A percentile compares a stretch with the other conserved stretches of the same genome.
Evolutionary conservation across 2,113 vertebrate species (phyloP).

Genomic region (Cairina moschata): DNA sequence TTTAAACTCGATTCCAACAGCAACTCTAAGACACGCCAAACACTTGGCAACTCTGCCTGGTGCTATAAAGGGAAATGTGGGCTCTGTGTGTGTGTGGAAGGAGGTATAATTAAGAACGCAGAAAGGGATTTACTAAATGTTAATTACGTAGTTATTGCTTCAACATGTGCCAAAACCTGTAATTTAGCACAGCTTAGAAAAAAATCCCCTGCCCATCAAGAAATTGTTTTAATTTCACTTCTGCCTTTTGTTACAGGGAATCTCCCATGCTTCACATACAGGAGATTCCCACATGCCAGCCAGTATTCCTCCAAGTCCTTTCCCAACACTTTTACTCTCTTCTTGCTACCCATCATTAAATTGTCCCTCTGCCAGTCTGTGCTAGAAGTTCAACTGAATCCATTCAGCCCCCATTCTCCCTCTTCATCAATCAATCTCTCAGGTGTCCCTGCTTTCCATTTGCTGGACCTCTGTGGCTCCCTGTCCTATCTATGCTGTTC

Average conservation of each 20-base stretch:
- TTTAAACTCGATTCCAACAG: constrained; percentile 50
- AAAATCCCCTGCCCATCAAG: constrained; percentile 18
- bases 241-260: constrained; percentile 17
- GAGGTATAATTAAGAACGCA: constrained; percentile 65
- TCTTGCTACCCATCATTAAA: neutral
- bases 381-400: neutral
- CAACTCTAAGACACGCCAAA: constrained; percentile 60
- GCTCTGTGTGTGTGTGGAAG: constrained; percentile 42
- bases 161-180: constrained; percentile 62
- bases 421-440: neutral
- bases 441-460: neutral
- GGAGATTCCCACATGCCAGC: neutral
- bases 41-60: constrained; percentile 55
- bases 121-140: constrained; percentile 73
- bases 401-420: neutral
- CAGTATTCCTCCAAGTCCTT: neutral
- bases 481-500: neutral
- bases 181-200: constrained; percentile 58
- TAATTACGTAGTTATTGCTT: constrained; percentile 70
- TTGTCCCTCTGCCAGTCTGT: neutral
- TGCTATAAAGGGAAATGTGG: constrained; percentile 69
- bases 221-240: constrained; percentile 43
- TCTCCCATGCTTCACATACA: neutral
- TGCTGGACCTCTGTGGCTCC: neutral
- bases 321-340: neutral